These are phyloP conservation scores for Sarotherodon lohbergeri DNA, from an alignment of 2,113 vertebrate species.

Conservation along the genomic window DNA sequence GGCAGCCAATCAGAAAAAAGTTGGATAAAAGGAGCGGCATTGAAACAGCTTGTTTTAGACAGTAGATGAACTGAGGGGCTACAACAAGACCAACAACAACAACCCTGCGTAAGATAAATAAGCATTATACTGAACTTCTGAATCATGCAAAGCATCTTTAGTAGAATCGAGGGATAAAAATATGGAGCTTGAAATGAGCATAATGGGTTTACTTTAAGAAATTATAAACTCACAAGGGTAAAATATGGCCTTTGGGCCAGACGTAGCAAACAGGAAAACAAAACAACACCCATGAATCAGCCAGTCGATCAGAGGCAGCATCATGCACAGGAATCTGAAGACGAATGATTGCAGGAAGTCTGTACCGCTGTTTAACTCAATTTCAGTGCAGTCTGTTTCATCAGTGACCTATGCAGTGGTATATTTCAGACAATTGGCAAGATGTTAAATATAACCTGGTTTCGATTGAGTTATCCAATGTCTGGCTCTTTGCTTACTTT, in stretches of 20 bases:
- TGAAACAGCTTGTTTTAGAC: background rate
- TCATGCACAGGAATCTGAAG: background rate
- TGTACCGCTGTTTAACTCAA: background rate
- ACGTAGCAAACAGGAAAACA: background rate
- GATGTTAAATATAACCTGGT: background rate
- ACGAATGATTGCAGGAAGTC: background rate
- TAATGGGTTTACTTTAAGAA: background rate
- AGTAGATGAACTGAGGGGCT: background rate
- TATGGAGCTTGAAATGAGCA: background rate
- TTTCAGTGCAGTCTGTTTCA: background rate
- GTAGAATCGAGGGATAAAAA: accelerated
- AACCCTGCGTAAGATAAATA: background rate
- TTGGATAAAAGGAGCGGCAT: accelerated
- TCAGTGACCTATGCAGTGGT: background rate
- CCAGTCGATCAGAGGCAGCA: accelerated
- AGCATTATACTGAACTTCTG: background rate
- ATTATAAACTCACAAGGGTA: background rate
- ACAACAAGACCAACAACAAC: background rate
- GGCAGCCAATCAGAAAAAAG: background rate
- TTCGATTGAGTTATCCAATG: background rate
- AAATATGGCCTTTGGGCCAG: background rate
- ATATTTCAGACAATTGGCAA: background rate
- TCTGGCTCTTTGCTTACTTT: background rate
- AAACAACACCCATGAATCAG: background rate
- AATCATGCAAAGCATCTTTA: background rate